phyloP scores from a whole-genome alignment of 2,888 invertebrate genomes.

The Chloromyia formosa region DNA sequence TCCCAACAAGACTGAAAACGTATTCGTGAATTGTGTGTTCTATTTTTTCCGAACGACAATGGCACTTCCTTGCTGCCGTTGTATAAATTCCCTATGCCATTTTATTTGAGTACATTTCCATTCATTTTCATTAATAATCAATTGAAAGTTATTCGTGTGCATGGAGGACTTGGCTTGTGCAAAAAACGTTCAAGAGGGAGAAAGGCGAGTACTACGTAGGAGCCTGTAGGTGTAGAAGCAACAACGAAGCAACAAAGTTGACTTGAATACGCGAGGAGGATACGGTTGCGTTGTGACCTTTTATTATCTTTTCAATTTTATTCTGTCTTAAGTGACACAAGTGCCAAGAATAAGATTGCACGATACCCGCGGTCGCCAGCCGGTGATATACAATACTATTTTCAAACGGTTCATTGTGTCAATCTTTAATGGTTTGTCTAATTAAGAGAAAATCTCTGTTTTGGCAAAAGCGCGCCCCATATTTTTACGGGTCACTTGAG shows the following conservation, averaged over 20 bases:
- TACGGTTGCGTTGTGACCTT: neutral
- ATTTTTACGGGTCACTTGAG: too few species aligned
- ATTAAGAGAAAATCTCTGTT: conserved; percentile 10
- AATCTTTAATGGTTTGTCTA: conserved; percentile 23
- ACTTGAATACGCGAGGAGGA: neutral
- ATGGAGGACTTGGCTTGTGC: too few species aligned
- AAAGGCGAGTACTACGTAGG: too few species aligned
- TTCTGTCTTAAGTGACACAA: neutral
- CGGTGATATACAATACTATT: neutral
- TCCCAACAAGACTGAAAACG: too few species aligned
- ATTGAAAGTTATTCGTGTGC: conserved; percentile 26
- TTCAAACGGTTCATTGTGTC: neutral
- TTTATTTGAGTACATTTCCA: conserved; percentile 27
- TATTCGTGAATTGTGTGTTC: too few species aligned
- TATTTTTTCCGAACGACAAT: too few species aligned
- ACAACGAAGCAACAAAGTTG: neutral
- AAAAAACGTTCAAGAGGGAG: too few species aligned
- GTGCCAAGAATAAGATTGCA: neutral
- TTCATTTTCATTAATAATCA: conserved; percentile 37
- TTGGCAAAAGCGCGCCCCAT: neutral
- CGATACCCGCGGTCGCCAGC: neutral
- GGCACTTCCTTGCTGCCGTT: too few species aligned
- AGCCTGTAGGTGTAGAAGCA: too few species aligned
- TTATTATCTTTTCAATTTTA: conserved; percentile 6
- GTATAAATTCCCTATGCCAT: neutral